Base-by-base conservation (phyloP, 2,113 vertebrate genomes). In the Ptilonorhynchus violaceus region DNA sequence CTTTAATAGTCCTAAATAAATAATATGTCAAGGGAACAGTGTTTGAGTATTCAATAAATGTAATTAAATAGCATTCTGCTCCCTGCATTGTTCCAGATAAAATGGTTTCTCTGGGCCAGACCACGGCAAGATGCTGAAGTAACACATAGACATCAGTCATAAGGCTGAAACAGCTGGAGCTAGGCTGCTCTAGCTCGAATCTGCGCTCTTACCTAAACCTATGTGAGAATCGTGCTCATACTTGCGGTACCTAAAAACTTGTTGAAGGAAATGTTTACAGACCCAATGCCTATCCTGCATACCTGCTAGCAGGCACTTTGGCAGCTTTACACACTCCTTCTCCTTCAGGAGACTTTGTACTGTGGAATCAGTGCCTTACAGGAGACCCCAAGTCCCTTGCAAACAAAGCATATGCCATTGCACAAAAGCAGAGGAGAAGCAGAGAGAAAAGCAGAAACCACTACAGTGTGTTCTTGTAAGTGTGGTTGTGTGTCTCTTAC, bases 1-100 rank as follows among this genome's bases (percentile, higher is more conserved):
- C 55, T 91, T 5, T 52, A 91, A 52, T 84, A 64, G 60, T 88
- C 49, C 49, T 88, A 82, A 96, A 68, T 68, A 78, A 79, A 37
- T 83, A 76, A 92, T 85, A 70, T 37, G 11, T 70, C 35, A 67
- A 59, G 55, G 55, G 60, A 94, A 53, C 17, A 20, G 27, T 47
- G 59, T 82, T 69, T 58, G 70, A 70, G 33, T 7, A 1, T 88
- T 95, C 67, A 77, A 4, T 94, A 84, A 85, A 77, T 74, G 56
- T 86, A 88, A 93, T 90, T 74, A 86, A 83, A 77, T 80, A 55
- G 22, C 15, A 77, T 69, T 90, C 60, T 84, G 25, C 72, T 85
- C 25, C 39, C 31, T 68, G 15, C 33, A 33, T 80, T 88, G 27
- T 55, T 94, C 30, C 42, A 77, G 18, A 22, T 67, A 19, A 84